phyloP scores from a whole-genome alignment of 1,140 invertebrate species.

The Zaprionus ornatus region DNA sequence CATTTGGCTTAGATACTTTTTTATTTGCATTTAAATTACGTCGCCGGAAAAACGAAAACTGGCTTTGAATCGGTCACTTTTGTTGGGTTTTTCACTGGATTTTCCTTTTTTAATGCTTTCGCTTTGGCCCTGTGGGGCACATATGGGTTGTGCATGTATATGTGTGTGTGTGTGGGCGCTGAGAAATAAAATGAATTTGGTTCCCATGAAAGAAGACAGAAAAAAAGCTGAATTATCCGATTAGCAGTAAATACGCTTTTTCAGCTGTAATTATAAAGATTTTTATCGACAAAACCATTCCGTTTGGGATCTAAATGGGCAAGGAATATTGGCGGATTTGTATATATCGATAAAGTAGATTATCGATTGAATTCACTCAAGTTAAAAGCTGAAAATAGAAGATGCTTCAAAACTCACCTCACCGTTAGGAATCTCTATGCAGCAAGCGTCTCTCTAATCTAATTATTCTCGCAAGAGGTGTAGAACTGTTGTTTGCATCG shows the following conservation, averaged over 20 bases:
- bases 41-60: slow-evolving; percentile 36
- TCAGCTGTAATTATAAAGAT: slow-evolving; percentile 14
- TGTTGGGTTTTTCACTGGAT: slow-evolving; percentile 45
- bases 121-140: slow-evolving; percentile 14
- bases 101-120: slow-evolving; percentile 32
- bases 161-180: slow-evolving; percentile 8
- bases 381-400: too few species aligned
- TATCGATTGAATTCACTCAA: too few species aligned
- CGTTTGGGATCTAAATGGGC: background rate
- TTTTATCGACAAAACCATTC: background rate
- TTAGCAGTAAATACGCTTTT: slow-evolving; percentile 12
- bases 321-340: background rate
- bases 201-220: background rate
- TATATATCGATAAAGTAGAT: too few species aligned
- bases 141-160: background rate
- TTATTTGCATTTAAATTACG: slow-evolving; percentile 75
- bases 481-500: background rate
- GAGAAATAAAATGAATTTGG: slow-evolving; percentile 5
- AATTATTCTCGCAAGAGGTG: background rate
- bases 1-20: slow-evolving; percentile 47
- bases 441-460: background rate
- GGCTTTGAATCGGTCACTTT: slow-evolving; percentile 41
- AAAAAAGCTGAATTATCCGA: slow-evolving; percentile 4
- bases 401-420: too few species aligned
- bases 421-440: too few species aligned